A percentile compares a stretch with the other conserved stretches of the same genome.
These are phyloP conservation scores for Synchiropus splendidus DNA, from an alignment of 2,113 vertebrate genomes.

Conservation along the genomic window DNA sequence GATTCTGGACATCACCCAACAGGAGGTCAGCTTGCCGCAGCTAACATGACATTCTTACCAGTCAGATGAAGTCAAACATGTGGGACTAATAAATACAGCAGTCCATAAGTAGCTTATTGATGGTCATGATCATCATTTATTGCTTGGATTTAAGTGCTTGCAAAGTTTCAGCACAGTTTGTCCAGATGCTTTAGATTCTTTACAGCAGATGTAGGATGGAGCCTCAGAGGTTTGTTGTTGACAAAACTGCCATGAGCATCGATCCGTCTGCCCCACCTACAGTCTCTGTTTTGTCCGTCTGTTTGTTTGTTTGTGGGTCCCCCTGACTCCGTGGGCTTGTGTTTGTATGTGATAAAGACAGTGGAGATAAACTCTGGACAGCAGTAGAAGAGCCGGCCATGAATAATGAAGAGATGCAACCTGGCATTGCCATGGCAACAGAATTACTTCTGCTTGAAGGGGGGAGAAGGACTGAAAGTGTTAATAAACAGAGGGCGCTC, in stretches of 20 bases:
- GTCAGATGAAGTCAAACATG: too few relatives aligned
- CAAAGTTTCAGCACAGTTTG: too few relatives aligned
- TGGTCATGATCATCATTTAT: too few relatives aligned
- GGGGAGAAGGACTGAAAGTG: slow-evolving; percentile 8
- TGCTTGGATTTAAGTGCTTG: too few relatives aligned
- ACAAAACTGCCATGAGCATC: not conserved
- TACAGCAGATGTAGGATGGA: too few relatives aligned
- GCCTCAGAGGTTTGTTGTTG: not conserved
- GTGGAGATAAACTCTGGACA: slow-evolving; percentile 53
- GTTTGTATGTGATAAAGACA: slow-evolving; percentile 29
- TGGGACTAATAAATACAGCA: too few relatives aligned
- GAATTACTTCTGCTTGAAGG: slow-evolving; percentile 27
- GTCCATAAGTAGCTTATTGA: too few relatives aligned
- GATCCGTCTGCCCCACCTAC: slow-evolving; percentile 4
- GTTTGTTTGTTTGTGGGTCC: slow-evolving; percentile 1
- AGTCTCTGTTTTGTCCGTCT: too few relatives aligned
- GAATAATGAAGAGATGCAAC: slow-evolving; percentile 61
- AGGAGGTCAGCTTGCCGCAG: slow-evolving; percentile 90
- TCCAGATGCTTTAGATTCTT: too few relatives aligned
- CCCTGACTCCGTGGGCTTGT: slow-evolving; percentile 1
- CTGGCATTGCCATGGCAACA: slow-evolving; percentile 61
- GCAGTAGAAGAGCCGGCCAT: slow-evolving; percentile 35
- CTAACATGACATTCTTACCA: too few relatives aligned
- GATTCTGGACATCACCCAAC: slow-evolving; percentile 87
- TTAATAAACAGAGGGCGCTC: slow-evolving; percentile 37